Evolutionary conservation across 1,140 invertebrate genomes (phyloP), one percentile per base, ranked within the genome.

Genomic region (Chironomus tepperi): DNA sequence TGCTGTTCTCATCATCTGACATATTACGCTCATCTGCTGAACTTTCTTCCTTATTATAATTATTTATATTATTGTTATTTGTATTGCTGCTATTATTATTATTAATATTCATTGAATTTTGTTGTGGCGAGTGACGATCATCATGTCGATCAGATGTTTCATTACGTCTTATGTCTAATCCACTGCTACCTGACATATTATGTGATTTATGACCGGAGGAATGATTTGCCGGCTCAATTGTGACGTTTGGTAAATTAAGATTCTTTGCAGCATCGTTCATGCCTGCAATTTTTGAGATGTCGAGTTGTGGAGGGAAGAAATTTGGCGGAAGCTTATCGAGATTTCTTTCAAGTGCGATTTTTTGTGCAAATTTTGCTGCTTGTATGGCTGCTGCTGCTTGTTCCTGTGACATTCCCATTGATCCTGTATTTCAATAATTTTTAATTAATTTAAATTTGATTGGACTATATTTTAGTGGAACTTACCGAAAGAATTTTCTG

Each of bases 401-500:
- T 34, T 87, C 86, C 34, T 85, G 83, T 12, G 80, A 84, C 67
- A 87, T 82, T 1, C 83, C 84, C 80, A 86, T 84, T 74, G 47
- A 57, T 5, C 84, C 81, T 78, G 77, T 76, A 76, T 10, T 0
- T 73, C 65, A 73, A 64, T 57, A 5, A 47, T 18, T 12, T 19
- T 34, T 34, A 34, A 34, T 34, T 34, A 34, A 34, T 5, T 34
- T 34, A 34, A 34, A 34, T 34, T 67, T 10, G 47, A 65, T 16
- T 67, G 21, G 21, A 75, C 12, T 72, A 18, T 73, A 65, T 16
- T 18, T 43, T 57, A n/a, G 12, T 73, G 57, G 2, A 24, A 79
- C 83, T 82, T 80, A 81, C 88, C 87, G 64, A 89, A 88, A 43
- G 89, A 87, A 78, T 92, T 94, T 79, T 94, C 92, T 0, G 91